A percentile compares a stretch with the other conserved stretches of the same genome.
These are phyloP conservation scores for Cardinalis cardinalis DNA, from an alignment of 2,113 vertebrate species.

Conservation along the genomic window DNA sequence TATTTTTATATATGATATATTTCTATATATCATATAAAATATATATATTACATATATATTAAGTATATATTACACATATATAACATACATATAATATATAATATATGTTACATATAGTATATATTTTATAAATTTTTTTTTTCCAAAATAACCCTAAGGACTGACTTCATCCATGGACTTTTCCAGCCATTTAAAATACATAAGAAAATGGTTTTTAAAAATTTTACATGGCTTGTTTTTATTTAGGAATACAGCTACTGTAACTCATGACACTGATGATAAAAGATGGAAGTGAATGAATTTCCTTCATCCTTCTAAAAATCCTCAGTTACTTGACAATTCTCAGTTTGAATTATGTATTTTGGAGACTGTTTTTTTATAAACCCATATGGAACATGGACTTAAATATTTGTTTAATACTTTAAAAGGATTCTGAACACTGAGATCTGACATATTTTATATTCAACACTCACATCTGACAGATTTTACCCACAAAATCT, in stretches of 20 bases:
- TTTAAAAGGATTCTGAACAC: neutral
- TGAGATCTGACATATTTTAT: neutral
- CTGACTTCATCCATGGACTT: neutral
- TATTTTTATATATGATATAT: no score
- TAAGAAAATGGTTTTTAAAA: fast-evolving
- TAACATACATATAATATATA: no score
- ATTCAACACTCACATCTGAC: neutral
- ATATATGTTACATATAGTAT: no score
- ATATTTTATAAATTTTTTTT: no score
- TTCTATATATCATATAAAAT: no score
- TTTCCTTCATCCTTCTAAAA: neutral
- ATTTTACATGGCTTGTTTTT: neutral
- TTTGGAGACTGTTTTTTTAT: neutral
- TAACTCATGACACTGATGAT: neutral
- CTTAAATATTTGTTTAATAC: neutral
- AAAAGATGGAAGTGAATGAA: neutral
- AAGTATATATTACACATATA: no score
- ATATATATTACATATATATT: no score
- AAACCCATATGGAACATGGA: fast-evolving
- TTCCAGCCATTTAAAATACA: fast-evolving
- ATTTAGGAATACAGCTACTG: neutral
- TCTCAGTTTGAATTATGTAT: fast-evolving
- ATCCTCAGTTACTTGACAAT: neutral
- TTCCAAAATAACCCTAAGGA: neutral
- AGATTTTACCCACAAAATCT: neutral